phyloP scores from a whole-genome alignment of 2,888 invertebrate species.

The Linnaemya tessellans region DNA sequence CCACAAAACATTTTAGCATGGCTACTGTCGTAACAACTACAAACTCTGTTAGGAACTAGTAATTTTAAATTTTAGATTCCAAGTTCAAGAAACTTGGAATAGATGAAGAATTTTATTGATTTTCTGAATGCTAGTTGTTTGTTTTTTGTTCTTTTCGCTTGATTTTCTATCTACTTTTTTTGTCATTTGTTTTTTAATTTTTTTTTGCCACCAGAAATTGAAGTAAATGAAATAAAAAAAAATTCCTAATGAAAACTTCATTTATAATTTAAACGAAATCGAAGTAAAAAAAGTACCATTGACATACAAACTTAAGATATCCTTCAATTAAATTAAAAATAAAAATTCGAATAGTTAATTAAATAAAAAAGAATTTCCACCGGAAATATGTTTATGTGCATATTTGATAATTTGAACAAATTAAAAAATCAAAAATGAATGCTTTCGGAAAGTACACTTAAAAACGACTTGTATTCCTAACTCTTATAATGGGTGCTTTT shows the following conservation, averaged over 20 bases:
- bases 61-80: constrained; percentile 54
- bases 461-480: no score
- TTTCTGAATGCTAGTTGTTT: constrained; percentile 25
- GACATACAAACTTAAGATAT: no score
- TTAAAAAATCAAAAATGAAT: no score
- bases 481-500: no score
- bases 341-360: no score
- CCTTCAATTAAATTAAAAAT: no score
- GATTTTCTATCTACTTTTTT: constrained; percentile 18
- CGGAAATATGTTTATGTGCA: no score
- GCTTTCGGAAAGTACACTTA: no score
- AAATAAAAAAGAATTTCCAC: no score
- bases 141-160: constrained; percentile 2
- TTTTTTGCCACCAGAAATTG: constrained; percentile 12
- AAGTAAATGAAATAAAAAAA: constrained; percentile 3
- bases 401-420: no score
- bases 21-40: constrained; percentile 27
- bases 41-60: neutral
- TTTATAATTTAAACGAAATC: constrained; percentile 45
- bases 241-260: constrained; percentile 27
- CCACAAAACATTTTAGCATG: constrained; percentile 9
- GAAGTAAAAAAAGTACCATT: no score
- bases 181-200: constrained; percentile 9
- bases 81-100: constrained; percentile 67
- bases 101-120: constrained; percentile 53